Conservation (phyloP, 2,888 invertebrate species). For the Machimus rusticus region DNA sequence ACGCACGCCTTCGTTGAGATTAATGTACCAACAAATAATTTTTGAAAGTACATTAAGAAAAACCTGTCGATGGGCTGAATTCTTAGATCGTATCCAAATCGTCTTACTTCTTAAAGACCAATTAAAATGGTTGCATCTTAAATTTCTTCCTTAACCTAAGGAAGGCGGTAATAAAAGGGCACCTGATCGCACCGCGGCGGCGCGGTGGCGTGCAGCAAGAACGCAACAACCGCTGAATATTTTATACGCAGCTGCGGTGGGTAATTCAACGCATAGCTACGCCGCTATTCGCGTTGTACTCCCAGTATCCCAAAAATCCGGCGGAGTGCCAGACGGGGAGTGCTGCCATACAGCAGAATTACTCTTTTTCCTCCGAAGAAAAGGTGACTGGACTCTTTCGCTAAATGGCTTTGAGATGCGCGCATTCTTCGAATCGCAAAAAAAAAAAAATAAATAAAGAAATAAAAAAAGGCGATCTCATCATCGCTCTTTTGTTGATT, state of each 20-base stretch:
- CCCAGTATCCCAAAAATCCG: not conserved
- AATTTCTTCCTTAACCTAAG: not conserved
- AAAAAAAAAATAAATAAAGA: not conserved
- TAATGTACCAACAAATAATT: too few relatives aligned
- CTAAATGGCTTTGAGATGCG: conserved; percentile 22
- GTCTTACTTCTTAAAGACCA: not conserved
- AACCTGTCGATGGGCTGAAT: not conserved
- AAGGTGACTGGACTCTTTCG: conserved; percentile 38
- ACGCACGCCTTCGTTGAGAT: too few relatives aligned
- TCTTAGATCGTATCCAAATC: not conserved
- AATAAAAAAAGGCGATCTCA: not conserved
- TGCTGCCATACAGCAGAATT: not conserved
- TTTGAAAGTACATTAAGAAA: not conserved
- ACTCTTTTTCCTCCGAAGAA: not conserved
- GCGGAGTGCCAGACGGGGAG: not conserved
- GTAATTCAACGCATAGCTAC: not conserved
- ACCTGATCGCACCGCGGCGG: not conserved
- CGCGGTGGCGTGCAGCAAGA: not conserved
- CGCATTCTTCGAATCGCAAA: conserved; percentile 36
- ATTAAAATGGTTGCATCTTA: not conserved
- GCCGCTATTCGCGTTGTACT: not conserved
- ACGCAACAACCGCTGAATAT: not conserved
- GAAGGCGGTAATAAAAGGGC: not conserved
- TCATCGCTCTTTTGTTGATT: conserved; percentile 41
- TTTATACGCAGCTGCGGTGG: not conserved